Evolutionary conservation across 2,113 vertebrate genomes (phyloP).

Genomic region (Menidia beryllina): DNA sequence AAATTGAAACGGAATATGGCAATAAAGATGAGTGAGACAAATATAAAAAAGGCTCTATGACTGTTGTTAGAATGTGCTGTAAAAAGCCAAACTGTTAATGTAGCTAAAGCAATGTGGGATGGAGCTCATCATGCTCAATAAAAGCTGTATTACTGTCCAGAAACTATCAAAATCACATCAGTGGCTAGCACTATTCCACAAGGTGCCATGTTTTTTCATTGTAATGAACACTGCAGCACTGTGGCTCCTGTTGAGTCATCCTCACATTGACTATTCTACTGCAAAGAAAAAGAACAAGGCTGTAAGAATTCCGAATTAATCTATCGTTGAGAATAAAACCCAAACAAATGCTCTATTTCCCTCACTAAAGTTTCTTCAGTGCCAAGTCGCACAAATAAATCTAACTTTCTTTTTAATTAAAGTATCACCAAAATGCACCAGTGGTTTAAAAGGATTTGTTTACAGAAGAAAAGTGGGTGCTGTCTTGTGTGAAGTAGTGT

Average conservation of each 20-base stretch:
- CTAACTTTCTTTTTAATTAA: background rate
- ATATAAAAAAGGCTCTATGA: background rate
- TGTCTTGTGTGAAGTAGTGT: background rate
- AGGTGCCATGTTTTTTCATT: slow-evolving; percentile 23
- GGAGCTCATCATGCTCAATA: background rate
- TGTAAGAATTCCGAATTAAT: slow-evolving; percentile 35
- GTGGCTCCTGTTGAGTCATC: slow-evolving; percentile 16
- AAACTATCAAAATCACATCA: slow-evolving; percentile 19
- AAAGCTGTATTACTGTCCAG: slow-evolving; percentile 6
- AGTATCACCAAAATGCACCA: slow-evolving; percentile 2
- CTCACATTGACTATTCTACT: slow-evolving; percentile 1
- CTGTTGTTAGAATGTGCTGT: background rate
- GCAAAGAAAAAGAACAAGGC: slow-evolving; percentile 6
- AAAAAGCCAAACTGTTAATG: background rate
- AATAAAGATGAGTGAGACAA: background rate
- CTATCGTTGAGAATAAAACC: slow-evolving; percentile 17
- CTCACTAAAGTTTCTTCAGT: background rate
- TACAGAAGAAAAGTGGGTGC: background rate
- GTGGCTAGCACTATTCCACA: background rate
- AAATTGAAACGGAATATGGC: slow-evolving; percentile 16
- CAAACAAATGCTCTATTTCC: slow-evolving; percentile 13
- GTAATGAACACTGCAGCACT: background rate
- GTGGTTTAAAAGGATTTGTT: slow-evolving; percentile 13
- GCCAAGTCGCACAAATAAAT: background rate
- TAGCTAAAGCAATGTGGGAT: background rate